These are phyloP conservation scores for Temnopleurus reevesii DNA, from an alignment of 53 echinoderm and acorn worm species.

Conservation along the genomic window DNA sequence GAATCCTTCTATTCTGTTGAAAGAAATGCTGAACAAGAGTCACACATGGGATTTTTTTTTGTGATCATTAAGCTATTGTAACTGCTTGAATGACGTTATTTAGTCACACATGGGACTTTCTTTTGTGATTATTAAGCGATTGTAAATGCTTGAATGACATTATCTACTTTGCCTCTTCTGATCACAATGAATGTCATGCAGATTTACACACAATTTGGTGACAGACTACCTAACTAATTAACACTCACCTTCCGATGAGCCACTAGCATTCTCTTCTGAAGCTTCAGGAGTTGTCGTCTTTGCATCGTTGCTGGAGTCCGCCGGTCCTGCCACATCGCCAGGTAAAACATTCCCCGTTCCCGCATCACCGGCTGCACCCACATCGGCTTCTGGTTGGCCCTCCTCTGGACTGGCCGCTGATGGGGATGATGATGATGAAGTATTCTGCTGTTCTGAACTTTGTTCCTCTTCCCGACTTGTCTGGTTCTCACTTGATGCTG, in stretches of 20 bases:
- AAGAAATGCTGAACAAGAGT: no score
- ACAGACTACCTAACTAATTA: no score
- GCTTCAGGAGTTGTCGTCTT: not conserved
- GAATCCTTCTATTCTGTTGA: no score
- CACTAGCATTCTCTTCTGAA: not conserved
- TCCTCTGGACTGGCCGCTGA: not conserved
- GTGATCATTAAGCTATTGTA: no score
- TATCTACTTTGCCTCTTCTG: not conserved
- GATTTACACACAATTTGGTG: no score
- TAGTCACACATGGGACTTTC: no score
- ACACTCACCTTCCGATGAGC: constrained; percentile 32
- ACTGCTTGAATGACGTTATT: no score
- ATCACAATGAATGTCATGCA: not conserved
- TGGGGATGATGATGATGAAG: not conserved
- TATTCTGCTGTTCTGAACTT: not conserved
- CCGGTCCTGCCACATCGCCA: constrained; percentile 43
- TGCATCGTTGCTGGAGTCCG: constrained; percentile 48
- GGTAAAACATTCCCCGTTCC: constrained; percentile 30
- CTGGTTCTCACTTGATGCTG: constrained; percentile 21
- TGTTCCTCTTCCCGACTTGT: not conserved
- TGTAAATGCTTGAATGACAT: no score
- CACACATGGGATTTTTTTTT: no score
- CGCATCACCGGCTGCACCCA: not conserved
- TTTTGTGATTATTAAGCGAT: no score
- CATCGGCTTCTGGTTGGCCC: not conserved